Evolutionary conservation across 2,797 vertebrate genomes (phyloP), one percentile per base, ranked within the genome.

Genomic region (Gobio occitaniae): DNA sequence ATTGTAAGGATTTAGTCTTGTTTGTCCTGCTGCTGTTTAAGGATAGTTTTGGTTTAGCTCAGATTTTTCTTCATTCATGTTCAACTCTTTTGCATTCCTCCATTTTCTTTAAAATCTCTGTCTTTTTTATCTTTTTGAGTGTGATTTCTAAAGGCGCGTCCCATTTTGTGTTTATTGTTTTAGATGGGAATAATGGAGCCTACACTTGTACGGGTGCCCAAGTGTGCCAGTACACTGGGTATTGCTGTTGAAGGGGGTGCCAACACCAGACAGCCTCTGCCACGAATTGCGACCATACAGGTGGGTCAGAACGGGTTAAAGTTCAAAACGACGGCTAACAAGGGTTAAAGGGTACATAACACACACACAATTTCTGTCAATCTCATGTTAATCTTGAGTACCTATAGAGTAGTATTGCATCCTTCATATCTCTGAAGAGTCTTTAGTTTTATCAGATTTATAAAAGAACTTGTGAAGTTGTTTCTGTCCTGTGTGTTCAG

Each of bases 181-280:
- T 94, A 97, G 96, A 95, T 93, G 0, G 94, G 95, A 36, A 95
- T 95, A 66, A 93, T 95, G 47, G 94, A 95, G 0, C 94, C 97
- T 1, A 93, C 92, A 36, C 90, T 97, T 86, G 94, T 99, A 50
- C 95, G 96, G 0, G 96, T 99, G 87, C 88, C 93, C 78, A 99
- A 98, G 91, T 97, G 95, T 0, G 95, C 97, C 1, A 96, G 93
- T 1, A 97, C 97, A 2, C 79, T 99, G 86, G 97, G 98, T 59
- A 98, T 99, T 0, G 97, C 97, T 90, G 97, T 99, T 2, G 97
- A 99, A 90, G 98, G 97, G 0, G 98, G 98, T 10, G 98, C 97
- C 4, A 98, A 98, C 91, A 97, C 97, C 0, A 96, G 97, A 17
- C 97, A 98, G 91, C 97, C 97, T 0, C 90, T 99, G 92, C 98